Base-by-base conservation (phyloP, 2,113 vertebrate species). In the Etheostoma cragini region DNA sequence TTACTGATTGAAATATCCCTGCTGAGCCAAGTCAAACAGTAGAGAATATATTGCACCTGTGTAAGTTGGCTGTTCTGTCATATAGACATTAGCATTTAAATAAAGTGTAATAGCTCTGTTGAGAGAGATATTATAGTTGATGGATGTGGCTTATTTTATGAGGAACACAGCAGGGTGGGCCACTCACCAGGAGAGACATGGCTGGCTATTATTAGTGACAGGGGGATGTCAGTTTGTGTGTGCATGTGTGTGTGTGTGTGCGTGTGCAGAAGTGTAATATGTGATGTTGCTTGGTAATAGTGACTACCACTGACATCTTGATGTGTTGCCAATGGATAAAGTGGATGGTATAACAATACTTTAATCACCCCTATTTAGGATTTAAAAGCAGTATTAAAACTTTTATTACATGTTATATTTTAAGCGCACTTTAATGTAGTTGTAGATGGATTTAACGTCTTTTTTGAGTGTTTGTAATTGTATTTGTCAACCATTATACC, bases 21-120 rank as follows among this genome's bases (percentile, higher is more conserved):
- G 79, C 82, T 86, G 81, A 83, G 76, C 42, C 46, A 63, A 87
- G 78, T 79, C 80, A 68, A 81, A 84, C 76, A 70, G 68, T 14
- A 21, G 35, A 76, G 33, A 60, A 81, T 66, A 42, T 60, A 80
- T 69, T 50, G 65, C 69, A 65, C 67, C 60, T 78, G 62, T 57
- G 63, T 76, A 26, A 8, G 30, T 57, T 58, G 80, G 71, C 68
- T 88, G 72, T 82, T 87, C 78, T 90, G 72, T 87, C 88, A 90
- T 80, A 72, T 50, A 30, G 19, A 76, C 65, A 91, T 91, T 93
- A 92, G 88, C 91, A 93, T 93, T 93, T 92, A 91, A 93, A 93
- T 93, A 90, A 90, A 88, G 84, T 83, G 88, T 81, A 79, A 82
- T 64, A 76, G 75, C 77, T 50, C 47, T 76, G 78, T 71, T 78